These are phyloP conservation scores for Lasius platythorax DNA, from an alignment of 2,888 invertebrate genomes.

Conservation along the genomic window DNA sequence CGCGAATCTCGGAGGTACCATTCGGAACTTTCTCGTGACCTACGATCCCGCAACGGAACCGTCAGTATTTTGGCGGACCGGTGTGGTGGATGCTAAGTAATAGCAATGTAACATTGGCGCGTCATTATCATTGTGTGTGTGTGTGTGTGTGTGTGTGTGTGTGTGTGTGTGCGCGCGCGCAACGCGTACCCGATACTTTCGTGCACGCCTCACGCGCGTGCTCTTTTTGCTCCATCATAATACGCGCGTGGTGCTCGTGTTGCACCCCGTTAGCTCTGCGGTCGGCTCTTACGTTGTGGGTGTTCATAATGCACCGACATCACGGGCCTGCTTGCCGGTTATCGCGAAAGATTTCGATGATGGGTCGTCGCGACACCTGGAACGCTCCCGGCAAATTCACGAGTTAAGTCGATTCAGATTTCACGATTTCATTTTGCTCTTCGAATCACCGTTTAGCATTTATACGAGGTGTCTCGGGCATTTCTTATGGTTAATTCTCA, in stretches of 20 bases:
- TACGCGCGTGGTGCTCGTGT: conserved; percentile 59
- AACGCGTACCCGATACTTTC: conserved; percentile 68
- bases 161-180: conserved; percentile 45
- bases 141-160: neutral
- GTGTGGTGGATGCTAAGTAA: conserved; percentile 74
- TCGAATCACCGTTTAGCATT: neutral
- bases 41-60: conserved; percentile 34
- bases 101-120: conserved; percentile 76
- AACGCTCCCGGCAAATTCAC: conserved; percentile 19
- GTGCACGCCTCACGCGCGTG: conserved; percentile 65
- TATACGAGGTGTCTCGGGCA: neutral
- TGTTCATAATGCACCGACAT: conserved; percentile 41
- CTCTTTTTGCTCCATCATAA: conserved; percentile 67
- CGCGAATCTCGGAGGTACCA: conserved; percentile 44
- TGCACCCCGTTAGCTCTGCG: conserved; percentile 55
- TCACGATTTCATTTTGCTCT: neutral
- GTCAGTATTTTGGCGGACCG: conserved; percentile 30
- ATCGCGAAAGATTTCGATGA: conserved; percentile 48
- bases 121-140: conserved; percentile 71
- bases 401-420: conserved; percentile 11
- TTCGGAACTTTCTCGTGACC: conserved; percentile 64
- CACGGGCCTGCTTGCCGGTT: conserved; percentile 35
- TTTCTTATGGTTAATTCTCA: neutral
- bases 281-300: conserved; percentile 58
- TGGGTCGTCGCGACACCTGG: conserved; percentile 38